Conservation (phyloP, 2,113 vertebrate species). For the Eudyptes chrysolophus region DNA sequence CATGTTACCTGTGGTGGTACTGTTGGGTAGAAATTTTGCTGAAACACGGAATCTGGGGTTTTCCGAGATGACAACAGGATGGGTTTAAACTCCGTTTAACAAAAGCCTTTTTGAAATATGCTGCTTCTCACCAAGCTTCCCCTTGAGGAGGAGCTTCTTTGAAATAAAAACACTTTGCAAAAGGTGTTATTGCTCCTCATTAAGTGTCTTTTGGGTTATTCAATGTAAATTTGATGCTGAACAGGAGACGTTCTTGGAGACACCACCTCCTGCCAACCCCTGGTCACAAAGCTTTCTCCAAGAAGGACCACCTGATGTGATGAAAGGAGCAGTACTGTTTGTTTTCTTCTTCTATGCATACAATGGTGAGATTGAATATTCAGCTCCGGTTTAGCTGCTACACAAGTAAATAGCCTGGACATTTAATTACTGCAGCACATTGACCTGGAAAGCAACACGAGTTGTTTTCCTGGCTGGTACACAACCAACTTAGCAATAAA, state of each 20-base stretch:
- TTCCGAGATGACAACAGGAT: not conserved
- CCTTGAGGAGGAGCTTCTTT: not conserved
- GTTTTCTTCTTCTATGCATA: slow-evolving; percentile 19
- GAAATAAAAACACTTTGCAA: not conserved
- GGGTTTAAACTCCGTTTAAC: not conserved
- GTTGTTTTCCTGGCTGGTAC: not conserved
- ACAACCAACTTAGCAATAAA: not conserved
- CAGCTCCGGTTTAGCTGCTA: not conserved
- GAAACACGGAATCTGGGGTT: accelerated
- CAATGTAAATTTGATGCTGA: slow-evolving; percentile 38
- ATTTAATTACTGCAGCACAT: not conserved
- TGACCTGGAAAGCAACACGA: not conserved
- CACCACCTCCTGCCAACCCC: not conserved
- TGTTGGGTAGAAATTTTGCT: not conserved
- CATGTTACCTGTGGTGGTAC: accelerated
- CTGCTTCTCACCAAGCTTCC: not conserved
- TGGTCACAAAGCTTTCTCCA: not conserved
- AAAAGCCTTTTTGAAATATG: not conserved
- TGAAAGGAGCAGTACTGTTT: slow-evolving; percentile 21
- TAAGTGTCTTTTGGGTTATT: not conserved
- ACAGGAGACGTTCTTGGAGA: not conserved
- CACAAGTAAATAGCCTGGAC: not conserved
- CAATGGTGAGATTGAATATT: slow-evolving; percentile 42
- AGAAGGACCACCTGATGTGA: slow-evolving; percentile 21
- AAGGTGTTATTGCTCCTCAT: not conserved